These are phyloP conservation scores for Hemiprocne comata DNA, from an alignment of 2,113 vertebrate genomes.

Conservation along the genomic window DNA sequence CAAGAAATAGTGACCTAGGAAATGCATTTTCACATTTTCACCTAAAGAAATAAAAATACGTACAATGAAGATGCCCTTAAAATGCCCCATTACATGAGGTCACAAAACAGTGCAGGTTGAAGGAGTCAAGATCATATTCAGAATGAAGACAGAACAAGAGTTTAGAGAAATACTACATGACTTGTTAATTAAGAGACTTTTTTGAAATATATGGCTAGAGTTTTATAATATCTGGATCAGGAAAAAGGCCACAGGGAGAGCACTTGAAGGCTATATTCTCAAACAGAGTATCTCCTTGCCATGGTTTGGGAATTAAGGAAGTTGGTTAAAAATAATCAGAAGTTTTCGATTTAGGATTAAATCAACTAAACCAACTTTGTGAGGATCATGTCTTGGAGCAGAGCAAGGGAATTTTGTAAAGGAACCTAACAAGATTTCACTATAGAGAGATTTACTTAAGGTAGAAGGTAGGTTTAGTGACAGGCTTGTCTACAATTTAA, in stretches of 20 bases:
- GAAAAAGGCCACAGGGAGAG: background rate
- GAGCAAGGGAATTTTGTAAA: conserved; percentile 1
- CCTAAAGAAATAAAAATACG: background rate
- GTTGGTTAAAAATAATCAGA: background rate
- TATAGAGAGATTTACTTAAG: background rate
- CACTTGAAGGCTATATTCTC: background rate
- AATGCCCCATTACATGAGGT: background rate
- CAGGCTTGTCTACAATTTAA: background rate
- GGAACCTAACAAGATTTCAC: background rate
- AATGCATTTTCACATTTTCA: background rate
- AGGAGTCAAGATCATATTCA: background rate
- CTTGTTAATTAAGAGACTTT: background rate
- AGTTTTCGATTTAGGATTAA: conserved; percentile 1
- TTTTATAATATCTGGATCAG: background rate
- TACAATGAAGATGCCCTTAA: background rate
- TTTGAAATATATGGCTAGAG: background rate
- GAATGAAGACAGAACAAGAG: background rate
- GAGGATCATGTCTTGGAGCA: background rate
- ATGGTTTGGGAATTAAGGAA: background rate
- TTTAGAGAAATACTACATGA: background rate
- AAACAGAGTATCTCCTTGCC: background rate
- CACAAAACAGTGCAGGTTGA: background rate
- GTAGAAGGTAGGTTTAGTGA: background rate
- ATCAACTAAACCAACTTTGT: background rate
- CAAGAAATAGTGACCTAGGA: background rate